These are phyloP conservation scores for Callosobruchus maculatus DNA, from an alignment of 2,888 invertebrate species.

Conservation along the genomic window DNA sequence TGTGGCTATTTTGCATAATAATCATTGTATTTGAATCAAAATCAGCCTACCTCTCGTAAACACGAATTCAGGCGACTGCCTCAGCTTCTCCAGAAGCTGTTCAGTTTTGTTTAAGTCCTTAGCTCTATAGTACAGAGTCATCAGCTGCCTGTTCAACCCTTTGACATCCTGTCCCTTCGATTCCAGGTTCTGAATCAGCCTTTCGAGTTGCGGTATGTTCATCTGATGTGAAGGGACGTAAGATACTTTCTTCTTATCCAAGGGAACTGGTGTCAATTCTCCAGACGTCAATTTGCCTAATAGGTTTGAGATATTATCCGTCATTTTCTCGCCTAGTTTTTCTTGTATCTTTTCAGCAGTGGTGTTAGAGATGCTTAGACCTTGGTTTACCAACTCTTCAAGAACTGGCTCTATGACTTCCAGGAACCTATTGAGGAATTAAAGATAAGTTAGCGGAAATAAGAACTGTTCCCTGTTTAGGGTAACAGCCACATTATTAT, in stretches of 20 bases:
- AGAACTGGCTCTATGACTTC: slow-evolving; percentile 54
- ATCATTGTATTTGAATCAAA: no score
- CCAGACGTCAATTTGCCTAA: slow-evolving; percentile 63
- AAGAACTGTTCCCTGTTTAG: no score
- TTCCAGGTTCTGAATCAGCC: slow-evolving; percentile 54
- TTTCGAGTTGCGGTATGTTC: slow-evolving; percentile 57
- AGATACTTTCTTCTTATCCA: slow-evolving; percentile 42
- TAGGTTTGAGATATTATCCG: slow-evolving; percentile 59
- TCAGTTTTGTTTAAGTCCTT: slow-evolving; percentile 61
- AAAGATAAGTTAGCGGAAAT: no score
- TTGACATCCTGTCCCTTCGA: slow-evolving; percentile 57
- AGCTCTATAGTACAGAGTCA: slow-evolving; percentile 60
- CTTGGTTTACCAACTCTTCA: slow-evolving; percentile 57
- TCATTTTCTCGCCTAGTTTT: slow-evolving; percentile 63
- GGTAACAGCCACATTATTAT: no score
- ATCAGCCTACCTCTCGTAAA: slow-evolving; percentile 49
- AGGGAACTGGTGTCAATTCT: slow-evolving; percentile 54
- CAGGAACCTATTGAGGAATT: no score
- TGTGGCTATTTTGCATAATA: no score
- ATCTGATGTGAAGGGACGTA: slow-evolving; percentile 47
- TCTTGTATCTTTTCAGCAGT: slow-evolving; percentile 63
- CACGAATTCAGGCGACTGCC: slow-evolving; percentile 55
- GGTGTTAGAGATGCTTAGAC: slow-evolving; percentile 61
- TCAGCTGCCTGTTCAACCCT: slow-evolving; percentile 60
- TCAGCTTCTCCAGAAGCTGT: slow-evolving; percentile 56